Percentiles rank a stretch among this genome's conserved stretches.
phyloP scores from a whole-genome alignment of 1,140 invertebrate species.

The Lepidurus arcticus region DNA sequence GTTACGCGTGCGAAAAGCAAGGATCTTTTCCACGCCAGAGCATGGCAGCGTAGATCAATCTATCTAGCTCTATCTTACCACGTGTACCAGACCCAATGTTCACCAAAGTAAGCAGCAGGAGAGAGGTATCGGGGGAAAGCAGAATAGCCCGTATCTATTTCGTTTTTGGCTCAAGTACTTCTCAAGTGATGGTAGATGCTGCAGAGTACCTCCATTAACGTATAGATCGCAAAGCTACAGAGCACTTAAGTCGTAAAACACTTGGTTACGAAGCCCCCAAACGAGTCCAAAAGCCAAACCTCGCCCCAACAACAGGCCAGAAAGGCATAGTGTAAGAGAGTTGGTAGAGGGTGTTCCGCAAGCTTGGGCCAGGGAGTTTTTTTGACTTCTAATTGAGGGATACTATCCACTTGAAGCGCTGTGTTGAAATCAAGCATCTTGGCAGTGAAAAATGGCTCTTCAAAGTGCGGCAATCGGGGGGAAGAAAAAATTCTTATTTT shows the following conservation, averaged over 20 bases:
- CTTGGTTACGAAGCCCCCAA: constrained; percentile 14
- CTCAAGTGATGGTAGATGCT: constrained; percentile 20
- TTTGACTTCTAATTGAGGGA: not conserved
- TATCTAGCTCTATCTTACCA: too few relatives aligned
- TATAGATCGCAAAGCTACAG: constrained; percentile 13
- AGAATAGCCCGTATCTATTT: constrained; percentile 3
- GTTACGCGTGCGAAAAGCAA: not conserved
- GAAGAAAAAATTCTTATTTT: not conserved
- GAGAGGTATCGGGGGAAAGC: not conserved
- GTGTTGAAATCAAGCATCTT: not conserved
- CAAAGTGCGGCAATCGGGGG: not conserved
- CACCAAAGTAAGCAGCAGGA: too few relatives aligned
- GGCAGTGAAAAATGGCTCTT: not conserved
- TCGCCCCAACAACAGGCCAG: not conserved
- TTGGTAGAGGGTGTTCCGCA: not conserved
- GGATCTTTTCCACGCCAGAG: not conserved
- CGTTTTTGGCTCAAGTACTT: not conserved
- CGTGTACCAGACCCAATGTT: too few relatives aligned
- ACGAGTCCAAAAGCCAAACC: not conserved
- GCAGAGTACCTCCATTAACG: constrained; percentile 21
- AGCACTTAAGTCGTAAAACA: constrained; percentile 22
- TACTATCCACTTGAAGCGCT: not conserved
- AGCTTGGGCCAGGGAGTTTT: not conserved
- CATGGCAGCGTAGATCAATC: too few relatives aligned
- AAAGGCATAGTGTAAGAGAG: not conserved